These are phyloP conservation scores for Oryzias woworae DNA, from an alignment of 2,113 vertebrate genomes.

Conservation along the genomic window DNA sequence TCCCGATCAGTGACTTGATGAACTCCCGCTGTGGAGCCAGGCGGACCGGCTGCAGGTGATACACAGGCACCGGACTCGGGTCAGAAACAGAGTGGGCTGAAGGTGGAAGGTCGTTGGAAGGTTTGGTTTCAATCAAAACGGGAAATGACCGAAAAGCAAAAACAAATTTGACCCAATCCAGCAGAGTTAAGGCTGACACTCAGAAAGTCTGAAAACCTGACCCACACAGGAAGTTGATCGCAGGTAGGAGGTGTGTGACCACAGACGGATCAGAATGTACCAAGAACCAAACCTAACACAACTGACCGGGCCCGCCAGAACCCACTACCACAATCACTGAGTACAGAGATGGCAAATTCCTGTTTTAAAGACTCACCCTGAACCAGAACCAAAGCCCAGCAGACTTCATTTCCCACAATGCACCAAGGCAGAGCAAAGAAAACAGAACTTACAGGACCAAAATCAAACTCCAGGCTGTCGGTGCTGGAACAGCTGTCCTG, in stretches of 20 bases:
- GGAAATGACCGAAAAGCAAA: neutral
- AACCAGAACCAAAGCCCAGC: slow-evolving; percentile 26
- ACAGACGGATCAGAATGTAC: slow-evolving; percentile 7
- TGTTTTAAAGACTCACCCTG: slow-evolving; percentile 7
- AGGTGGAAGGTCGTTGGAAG: slow-evolving; percentile 1
- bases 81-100: neutral
- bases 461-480: slow-evolving; percentile 85
- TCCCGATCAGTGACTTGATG: slow-evolving; percentile 93
- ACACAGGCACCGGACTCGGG: neutral
- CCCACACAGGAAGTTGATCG: slow-evolving; percentile 5
- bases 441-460: slow-evolving; percentile 87
- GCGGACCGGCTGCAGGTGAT: slow-evolving; percentile 80
- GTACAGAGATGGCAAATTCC: slow-evolving; percentile 3
- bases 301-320: slow-evolving; percentile 18
- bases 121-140: neutral
- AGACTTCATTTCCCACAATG: slow-evolving; percentile 63
- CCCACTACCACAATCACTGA: neutral
- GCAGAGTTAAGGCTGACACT: neutral
- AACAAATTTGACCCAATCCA: neutral
- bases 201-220: slow-evolving; percentile 3
- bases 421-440: slow-evolving; percentile 27
- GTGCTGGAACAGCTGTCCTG: slow-evolving; percentile 89
- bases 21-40: slow-evolving; percentile 93
- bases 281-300: slow-evolving; percentile 10
- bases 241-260: neutral